A percentile compares a stretch with the other conserved stretches of the same genome.
Evolutionary conservation across 2,888 invertebrate species (phyloP).

Genomic region (Formica aserva): DNA sequence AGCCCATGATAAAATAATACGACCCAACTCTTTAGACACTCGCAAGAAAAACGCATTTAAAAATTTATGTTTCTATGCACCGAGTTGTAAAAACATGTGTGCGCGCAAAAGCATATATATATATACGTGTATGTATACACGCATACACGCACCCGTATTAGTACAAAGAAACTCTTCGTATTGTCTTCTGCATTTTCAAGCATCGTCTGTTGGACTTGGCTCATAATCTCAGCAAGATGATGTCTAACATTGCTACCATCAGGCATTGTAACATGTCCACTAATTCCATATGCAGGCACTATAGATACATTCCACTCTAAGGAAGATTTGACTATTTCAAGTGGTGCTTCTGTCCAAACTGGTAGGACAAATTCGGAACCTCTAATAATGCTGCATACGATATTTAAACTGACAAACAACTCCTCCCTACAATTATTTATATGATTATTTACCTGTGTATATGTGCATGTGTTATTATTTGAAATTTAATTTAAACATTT

Average conservation of each 20-base stretch:
- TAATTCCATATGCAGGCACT: conserved; percentile 77
- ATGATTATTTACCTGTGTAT: neutral
- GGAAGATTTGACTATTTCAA: conserved; percentile 85
- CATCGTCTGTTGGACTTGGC: conserved; percentile 89
- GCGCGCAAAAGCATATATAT: too few relatives aligned
- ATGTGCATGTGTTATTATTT: conserved; percentile 6
- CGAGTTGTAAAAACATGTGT: too few relatives aligned
- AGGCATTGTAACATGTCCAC: conserved; percentile 86
- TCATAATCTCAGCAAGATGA: conserved; percentile 88
- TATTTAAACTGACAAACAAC: conserved; percentile 89
- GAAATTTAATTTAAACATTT: conserved; percentile 1
- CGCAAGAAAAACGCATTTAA: too few relatives aligned
- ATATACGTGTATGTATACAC: too few relatives aligned
- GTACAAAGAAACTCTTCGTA: conserved; percentile 90
- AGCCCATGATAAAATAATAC: too few relatives aligned
- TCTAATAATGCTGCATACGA: conserved; percentile 89
- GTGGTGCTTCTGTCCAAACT: conserved; percentile 88
- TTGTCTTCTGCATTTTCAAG: conserved; percentile 91
- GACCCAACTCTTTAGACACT: too few relatives aligned
- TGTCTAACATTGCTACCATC: conserved; percentile 91
- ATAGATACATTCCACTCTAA: conserved; percentile 84
- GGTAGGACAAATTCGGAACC: conserved; percentile 91
- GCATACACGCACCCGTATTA: conserved; percentile 84
- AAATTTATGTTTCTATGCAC: too few relatives aligned
- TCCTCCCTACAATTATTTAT: conserved; percentile 87